phyloP scores from a whole-genome alignment of 2,888 invertebrate genomes.

The Xanthorhoe designata region DNA sequence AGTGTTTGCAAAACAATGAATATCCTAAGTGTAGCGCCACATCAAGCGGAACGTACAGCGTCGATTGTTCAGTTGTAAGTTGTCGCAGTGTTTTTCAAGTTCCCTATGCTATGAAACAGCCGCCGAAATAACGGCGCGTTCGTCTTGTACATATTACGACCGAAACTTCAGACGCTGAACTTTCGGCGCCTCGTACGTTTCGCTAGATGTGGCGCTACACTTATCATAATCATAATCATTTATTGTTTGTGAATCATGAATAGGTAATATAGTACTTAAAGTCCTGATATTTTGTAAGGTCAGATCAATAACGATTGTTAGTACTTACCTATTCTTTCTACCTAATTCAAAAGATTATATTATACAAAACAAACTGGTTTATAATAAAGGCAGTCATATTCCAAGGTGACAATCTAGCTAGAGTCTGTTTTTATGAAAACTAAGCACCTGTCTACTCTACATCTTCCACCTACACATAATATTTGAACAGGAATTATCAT shows the following conservation, averaged over 20 bases:
- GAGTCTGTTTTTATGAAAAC: slow-evolving; percentile 29
- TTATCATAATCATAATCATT: too few species aligned
- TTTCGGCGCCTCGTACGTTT: too few species aligned
- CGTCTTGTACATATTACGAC: too few species aligned
- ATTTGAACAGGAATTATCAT: slow-evolving; percentile 13
- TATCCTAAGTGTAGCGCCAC: too few species aligned
- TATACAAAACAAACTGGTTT: slow-evolving; percentile 30
- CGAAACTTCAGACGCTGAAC: too few species aligned
- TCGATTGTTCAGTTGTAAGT: too few species aligned
- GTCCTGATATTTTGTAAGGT: slow-evolving; percentile 3
- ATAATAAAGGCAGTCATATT: slow-evolving; percentile 43
- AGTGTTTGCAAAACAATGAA: not conserved
- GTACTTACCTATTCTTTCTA: not conserved
- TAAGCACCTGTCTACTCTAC: slow-evolving; percentile 24
- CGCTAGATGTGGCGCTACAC: too few species aligned
- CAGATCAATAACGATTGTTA: slow-evolving; percentile 2
- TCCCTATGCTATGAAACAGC: too few species aligned
- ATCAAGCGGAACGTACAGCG: too few species aligned
- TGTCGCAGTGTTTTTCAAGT: too few species aligned
- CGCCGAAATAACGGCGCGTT: too few species aligned
- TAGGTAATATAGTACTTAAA: not conserved
- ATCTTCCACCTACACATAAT: slow-evolving; percentile 11
- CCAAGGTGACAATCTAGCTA: slow-evolving; percentile 44
- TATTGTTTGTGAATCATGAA: too few species aligned
- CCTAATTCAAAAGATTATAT: slow-evolving; percentile 11